Base-by-base conservation (phyloP, 2,797 vertebrate genomes). In the Heliangelus exortis region DNA sequence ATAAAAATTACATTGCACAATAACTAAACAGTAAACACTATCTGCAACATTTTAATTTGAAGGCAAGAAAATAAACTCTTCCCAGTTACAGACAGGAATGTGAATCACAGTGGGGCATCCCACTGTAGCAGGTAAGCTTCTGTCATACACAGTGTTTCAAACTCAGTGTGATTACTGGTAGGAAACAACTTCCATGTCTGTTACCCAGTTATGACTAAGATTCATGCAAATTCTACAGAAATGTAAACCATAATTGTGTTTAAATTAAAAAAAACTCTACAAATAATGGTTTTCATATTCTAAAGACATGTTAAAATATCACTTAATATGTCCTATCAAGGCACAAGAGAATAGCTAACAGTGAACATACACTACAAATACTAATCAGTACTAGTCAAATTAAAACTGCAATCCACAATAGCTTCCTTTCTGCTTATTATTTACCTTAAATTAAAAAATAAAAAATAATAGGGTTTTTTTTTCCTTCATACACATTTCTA, bases 1-100 rank as follows among this genome's bases (percentile, higher is more conserved):
- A 61, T 7, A 63, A 3, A 55, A 69, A 17, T 74, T 79, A 21
- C 11, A 50, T 13, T 63, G 19, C 25, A 28, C 28, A 28, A 4
- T 74, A 50, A 79, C 15, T 51, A 31, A 63, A 76, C 3, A 51
- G 5, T n/a, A 62, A 92, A 48, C 54, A 81, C 21, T 55, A 78
- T 18, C 71, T 74, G 19, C 11, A 57, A 23, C 0, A 25, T 66
- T 92, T 57, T 41, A 72, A 18, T 71, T 59, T 74, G 23, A 91
- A 67, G 8, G 6, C 21, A 91, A 66, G 18, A 10, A 85, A 61
- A 68, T 65, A 6, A 36, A 20, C 14, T 80, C 25, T 71, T 63
- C 16, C 7, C 2, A 9, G 1, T 25, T 50, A 57, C 0, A 73
- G 17, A 58, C 15, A 58, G 12, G 11, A 83, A 74, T 41, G 6